phyloP scores from a whole-genome alignment of 2,113 vertebrate genomes.

The Aegotheles bennettii region DNA sequence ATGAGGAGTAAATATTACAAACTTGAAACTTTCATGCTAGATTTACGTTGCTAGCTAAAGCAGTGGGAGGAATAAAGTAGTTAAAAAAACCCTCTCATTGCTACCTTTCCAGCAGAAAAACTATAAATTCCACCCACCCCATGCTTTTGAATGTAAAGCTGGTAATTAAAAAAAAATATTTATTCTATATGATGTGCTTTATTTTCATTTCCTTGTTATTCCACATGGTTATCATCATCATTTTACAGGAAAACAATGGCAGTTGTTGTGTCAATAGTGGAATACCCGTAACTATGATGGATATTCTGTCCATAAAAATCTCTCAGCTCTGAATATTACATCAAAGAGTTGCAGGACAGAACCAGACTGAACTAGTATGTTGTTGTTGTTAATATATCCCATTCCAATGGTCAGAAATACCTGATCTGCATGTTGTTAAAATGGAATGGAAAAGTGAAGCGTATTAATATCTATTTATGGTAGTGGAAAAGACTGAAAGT shows the following conservation, averaged over 20 bases:
- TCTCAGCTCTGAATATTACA: background rate
- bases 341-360: background rate
- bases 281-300: background rate
- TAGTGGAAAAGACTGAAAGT: background rate
- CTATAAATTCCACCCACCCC: rapidly evolving
- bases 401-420: background rate
- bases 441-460: background rate
- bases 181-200: background rate
- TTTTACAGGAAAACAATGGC: background rate
- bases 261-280: background rate
- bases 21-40: background rate
- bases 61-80: background rate
- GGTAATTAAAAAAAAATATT: background rate
- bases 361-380: background rate
- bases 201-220: background rate
- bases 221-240: background rate
- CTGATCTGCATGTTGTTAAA: background rate
- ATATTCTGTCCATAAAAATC: background rate
- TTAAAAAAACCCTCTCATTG: background rate
- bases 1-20: background rate
- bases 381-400: background rate
- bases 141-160: background rate
- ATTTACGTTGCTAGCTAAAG: background rate
- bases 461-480: background rate
- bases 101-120: background rate